These are phyloP conservation scores for Atractosteus spatula DNA, from an alignment of 2,113 vertebrate genomes.

Conservation along the genomic window DNA sequence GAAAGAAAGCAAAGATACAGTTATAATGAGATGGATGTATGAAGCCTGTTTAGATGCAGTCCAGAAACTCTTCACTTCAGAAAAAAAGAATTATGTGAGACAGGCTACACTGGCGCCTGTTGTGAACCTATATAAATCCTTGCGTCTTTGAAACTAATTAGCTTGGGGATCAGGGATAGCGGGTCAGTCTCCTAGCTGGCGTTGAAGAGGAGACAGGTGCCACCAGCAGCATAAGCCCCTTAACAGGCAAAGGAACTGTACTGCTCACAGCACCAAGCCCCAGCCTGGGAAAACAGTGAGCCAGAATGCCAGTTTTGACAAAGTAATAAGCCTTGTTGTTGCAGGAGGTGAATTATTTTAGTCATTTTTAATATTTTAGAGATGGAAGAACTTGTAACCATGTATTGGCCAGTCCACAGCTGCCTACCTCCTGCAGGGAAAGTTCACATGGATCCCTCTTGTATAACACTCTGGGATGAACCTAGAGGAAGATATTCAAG, in stretches of 20 bases:
- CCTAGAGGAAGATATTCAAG: neutral
- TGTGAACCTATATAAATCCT: conserved; percentile 59
- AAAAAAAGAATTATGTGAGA: neutral
- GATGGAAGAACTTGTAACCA: conserved; percentile 37
- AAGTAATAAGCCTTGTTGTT: conserved; percentile 36
- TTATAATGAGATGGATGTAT: too few species aligned
- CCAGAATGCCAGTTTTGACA: conserved; percentile 39
- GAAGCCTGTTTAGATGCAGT: too few species aligned
- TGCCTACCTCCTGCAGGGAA: conserved; percentile 31
- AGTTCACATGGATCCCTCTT: conserved; percentile 4
- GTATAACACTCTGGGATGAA: neutral
- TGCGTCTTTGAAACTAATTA: conserved; percentile 67
- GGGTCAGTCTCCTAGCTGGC: conserved; percentile 57
- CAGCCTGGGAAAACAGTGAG: conserved; percentile 27
- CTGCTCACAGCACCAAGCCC: conserved; percentile 37
- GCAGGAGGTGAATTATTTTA: conserved; percentile 18
- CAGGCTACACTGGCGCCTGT: conserved; percentile 56
- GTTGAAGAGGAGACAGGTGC: conserved; percentile 68
- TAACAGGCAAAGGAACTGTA: conserved; percentile 42
- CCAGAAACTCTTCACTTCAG: neutral
- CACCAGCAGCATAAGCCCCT: conserved; percentile 54
- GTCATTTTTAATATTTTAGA: neutral
- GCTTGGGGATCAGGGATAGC: conserved; percentile 54
- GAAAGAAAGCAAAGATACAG: too few species aligned
- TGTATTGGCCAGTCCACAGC: conserved; percentile 32